A percentile compares a stretch with the other conserved stretches of the same genome.
phyloP scores from a whole-genome alignment of 37 sponge, comb jelly and placozoan species.

The Aplysina aerophoba region DNA sequence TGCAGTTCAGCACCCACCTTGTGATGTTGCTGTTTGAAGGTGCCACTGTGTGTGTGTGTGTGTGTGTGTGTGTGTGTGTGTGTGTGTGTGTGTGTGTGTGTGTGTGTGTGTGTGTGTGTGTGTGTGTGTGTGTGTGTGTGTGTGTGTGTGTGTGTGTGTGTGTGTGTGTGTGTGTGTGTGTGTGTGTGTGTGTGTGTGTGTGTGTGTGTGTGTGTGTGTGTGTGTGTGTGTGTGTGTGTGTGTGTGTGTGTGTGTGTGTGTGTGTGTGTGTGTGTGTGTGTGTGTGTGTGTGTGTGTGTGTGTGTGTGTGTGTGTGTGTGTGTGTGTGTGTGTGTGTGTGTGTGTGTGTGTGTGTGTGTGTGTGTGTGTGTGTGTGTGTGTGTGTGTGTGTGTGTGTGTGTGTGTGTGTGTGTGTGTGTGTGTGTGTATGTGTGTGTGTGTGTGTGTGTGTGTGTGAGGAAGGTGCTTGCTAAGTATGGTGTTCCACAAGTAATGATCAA shows the following conservation, averaged over 20 bases:
- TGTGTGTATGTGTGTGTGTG: too few species aligned
- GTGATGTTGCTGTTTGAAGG: background rate
- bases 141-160: constrained; percentile 50
- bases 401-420: background rate
- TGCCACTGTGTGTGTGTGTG: background rate
- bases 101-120: constrained; percentile 30
- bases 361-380: constrained; percentile 38
- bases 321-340: constrained; percentile 19
- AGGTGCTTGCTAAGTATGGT: too few species aligned
- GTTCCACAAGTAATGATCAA: too few species aligned
- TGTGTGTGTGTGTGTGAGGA: too few species aligned
- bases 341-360: constrained; percentile 39
- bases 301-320: background rate
- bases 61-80: too few species aligned
- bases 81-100: background rate
- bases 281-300: background rate
- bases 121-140: constrained; percentile 50
- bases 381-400: constrained; percentile 32
- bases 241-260: constrained; percentile 17
- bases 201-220: constrained; percentile 42
- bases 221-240: constrained; percentile 28
- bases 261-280: constrained; percentile 1
- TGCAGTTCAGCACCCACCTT: background rate
- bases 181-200: constrained; percentile 11
- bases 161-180: constrained; percentile 46